These are phyloP conservation scores for Lepus europaeus DNA, from an alignment of 2,113 vertebrate species.

Conservation along the genomic window DNA sequence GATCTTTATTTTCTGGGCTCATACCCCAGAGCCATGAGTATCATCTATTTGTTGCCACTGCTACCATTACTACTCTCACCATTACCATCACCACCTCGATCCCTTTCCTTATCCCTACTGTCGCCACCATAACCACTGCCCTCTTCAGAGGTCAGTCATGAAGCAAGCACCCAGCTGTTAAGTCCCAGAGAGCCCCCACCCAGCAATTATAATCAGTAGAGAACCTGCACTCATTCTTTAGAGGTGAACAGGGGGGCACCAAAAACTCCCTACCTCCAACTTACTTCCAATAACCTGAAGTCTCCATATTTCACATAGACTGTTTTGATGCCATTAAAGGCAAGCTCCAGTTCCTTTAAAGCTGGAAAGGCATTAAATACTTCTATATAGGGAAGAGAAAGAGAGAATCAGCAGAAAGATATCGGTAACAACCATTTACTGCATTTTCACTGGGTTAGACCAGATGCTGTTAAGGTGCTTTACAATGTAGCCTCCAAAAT, in stretches of 20 bases:
- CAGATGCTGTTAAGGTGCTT: not conserved
- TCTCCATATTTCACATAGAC: conserved; percentile 86
- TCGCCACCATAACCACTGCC: not conserved
- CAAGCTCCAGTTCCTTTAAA: conserved; percentile 91
- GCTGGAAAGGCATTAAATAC: conserved; percentile 89
- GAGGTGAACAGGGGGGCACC: not conserved
- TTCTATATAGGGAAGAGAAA: conserved; percentile 83
- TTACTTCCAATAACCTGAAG: conserved; percentile 92
- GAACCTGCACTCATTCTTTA: not conserved
- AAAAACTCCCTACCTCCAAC: conserved; percentile 64
- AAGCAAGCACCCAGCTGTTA: not conserved
- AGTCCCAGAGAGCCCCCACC: not conserved
- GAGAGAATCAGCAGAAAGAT: conserved; percentile 46
- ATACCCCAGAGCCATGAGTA: not conserved
- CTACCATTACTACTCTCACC: not conserved
- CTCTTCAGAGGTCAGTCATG: not conserved
- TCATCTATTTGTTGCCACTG: not conserved
- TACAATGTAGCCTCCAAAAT: not conserved
- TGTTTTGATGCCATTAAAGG: conserved; percentile 89
- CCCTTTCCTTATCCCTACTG: too few species aligned
- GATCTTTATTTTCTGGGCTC: conserved; percentile 45
- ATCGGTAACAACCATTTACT: not conserved
- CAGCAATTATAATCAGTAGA: conserved; percentile 1
- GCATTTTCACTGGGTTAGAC: not conserved
- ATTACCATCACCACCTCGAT: not conserved